Evolutionary conservation across 2,888 invertebrate species (phyloP), one percentile per base, ranked within the genome.

Genomic region (Bombylius major): DNA sequence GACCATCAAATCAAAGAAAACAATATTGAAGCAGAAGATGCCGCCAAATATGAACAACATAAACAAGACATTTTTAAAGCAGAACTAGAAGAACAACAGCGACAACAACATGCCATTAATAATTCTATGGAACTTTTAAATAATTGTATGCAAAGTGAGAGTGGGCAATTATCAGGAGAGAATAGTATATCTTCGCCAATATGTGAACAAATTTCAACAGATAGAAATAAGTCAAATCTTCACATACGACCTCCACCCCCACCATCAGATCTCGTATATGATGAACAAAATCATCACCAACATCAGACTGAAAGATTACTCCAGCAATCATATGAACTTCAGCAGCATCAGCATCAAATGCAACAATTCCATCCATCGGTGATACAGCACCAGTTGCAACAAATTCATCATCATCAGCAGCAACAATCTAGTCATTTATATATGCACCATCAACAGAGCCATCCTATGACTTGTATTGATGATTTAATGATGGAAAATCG

Each of bases 401-500:
- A 68, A 47, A 68, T 66, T 59, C 63, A 69, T 55, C 65, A 61
- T 50, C 54, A 49, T n/a, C 58, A 53, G 5, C 50, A 53, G 39
- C 39, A 53, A 31, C 53, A 48, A 13, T 55, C 56, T 45, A 56
- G 51, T 45, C 51, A 57, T n/a, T 61, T 60, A 4, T 60, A 61
- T 4, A 61, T 59, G 36, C 57, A 59, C 12, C 59, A 61, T 33
- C 63, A 61, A 36, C 63, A 65, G 13, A 58, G 54, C 32, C 51
- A 59, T 32, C 50, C 58, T 8, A 59, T 62, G 39, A 62, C 59
- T 14, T 64, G 62, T 36, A 59, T 67, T 58, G 60, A 70, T 54
- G 71, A 71, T 53, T 60, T 72, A 11, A 67, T 72, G 62, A 70
- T 71, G 60, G 72, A 71, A 33, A 71, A 72, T 33, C 68, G 67